These are phyloP conservation scores for Phorcus lineatus DNA, from an alignment of 2,888 invertebrate genomes.

Conservation along the genomic window DNA sequence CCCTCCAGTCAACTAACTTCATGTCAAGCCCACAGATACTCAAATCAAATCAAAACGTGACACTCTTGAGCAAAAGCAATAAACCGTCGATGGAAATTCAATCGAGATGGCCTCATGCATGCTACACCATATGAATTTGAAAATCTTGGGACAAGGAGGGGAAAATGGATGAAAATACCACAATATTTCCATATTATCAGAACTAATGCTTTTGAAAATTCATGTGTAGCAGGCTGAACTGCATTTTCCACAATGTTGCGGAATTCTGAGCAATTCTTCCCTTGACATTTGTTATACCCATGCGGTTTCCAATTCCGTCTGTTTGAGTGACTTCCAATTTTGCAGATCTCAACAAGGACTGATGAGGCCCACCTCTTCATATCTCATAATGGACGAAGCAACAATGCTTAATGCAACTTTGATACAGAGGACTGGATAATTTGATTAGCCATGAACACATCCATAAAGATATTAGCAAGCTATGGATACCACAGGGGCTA, in stretches of 20 bases:
- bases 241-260: too few species aligned
- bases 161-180: too few species aligned
- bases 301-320: background rate
- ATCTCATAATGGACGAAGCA: background rate
- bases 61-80: slow-evolving; percentile 19
- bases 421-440: slow-evolving; percentile 9
- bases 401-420: slow-evolving; percentile 13
- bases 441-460: slow-evolving; percentile 18
- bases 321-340: background rate
- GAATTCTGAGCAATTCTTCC: background rate
- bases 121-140: slow-evolving; percentile 10
- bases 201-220: too few species aligned
- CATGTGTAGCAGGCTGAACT: too few species aligned
- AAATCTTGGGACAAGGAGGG: background rate
- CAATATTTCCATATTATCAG: too few species aligned
- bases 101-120: background rate
- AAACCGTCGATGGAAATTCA: slow-evolving; percentile 3
- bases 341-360: background rate
- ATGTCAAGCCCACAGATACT: slow-evolving; percentile 7
- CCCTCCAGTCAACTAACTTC: background rate
- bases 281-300: background rate
- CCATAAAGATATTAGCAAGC: slow-evolving; percentile 23
- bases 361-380: background rate
- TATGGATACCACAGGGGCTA: slow-evolving; percentile 11
- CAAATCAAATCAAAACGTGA: slow-evolving; percentile 23